Conservation (phyloP, 1,140 invertebrate species). For the Bradynema listronoti region DNA sequence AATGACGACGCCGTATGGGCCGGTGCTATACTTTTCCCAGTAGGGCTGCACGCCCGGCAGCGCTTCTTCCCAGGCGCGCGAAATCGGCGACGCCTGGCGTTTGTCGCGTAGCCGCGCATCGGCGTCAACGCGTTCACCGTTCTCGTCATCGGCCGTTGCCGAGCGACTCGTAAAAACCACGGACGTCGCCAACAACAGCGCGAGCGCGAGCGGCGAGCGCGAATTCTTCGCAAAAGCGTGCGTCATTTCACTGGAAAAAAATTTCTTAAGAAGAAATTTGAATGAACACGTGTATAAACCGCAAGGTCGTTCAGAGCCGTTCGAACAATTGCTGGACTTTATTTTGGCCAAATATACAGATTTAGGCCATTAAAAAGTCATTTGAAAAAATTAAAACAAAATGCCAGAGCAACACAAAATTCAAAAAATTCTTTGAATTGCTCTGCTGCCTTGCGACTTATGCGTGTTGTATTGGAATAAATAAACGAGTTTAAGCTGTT, state of each 20-base stretch:
- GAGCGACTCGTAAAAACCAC: background rate
- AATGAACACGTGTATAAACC: background rate
- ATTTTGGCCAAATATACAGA: too few relatives aligned
- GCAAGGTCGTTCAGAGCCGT: too few relatives aligned
- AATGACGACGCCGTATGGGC: conserved; percentile 41
- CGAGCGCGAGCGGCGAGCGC: background rate
- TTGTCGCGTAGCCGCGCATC: conserved; percentile 12
- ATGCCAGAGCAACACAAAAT: too few relatives aligned
- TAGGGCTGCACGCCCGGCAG: conserved; percentile 53
- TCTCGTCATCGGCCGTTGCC: too few relatives aligned
- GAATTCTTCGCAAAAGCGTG: background rate
- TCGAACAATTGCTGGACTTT: too few relatives aligned
- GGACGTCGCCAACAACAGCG: background rate
- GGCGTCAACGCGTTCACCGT: conserved; percentile 19
- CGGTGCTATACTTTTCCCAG: conserved; percentile 56
- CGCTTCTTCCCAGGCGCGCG: conserved; percentile 53
- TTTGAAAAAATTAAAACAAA: too few relatives aligned
- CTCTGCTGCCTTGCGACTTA: too few relatives aligned
- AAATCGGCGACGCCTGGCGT: conserved; percentile 40
- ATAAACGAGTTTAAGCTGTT: too few relatives aligned
- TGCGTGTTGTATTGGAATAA: too few relatives aligned
- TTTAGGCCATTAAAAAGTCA: too few relatives aligned
- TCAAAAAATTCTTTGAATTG: too few relatives aligned
- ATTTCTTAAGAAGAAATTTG: background rate
- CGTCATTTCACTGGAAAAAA: conserved; percentile 5